Evolutionary conservation across 2,888 invertebrate genomes (phyloP).

Genomic region (Actias luna): DNA sequence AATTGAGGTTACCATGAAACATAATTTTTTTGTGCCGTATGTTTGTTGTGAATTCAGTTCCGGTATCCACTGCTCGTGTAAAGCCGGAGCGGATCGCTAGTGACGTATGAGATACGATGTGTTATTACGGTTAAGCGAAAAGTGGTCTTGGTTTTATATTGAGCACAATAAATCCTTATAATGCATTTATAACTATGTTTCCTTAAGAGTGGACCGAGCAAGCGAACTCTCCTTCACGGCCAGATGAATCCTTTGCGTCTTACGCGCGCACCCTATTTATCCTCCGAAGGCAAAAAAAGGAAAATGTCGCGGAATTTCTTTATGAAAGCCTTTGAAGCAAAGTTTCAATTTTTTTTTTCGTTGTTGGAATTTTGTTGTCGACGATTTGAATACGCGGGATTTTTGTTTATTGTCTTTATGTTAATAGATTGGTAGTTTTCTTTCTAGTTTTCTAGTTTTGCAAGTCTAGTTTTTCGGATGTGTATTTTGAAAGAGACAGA

Average conservation of each 20-base stretch:
- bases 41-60: too few relatives aligned
- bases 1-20: too few relatives aligned
- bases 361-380: not conserved
- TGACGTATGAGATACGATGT: too few relatives aligned
- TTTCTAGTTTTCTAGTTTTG: too few relatives aligned
- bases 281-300: not conserved
- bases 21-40: too few relatives aligned
- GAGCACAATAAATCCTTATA: not conserved
- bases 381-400: not conserved
- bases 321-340: not conserved
- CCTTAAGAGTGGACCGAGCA: not conserved
- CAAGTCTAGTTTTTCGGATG: too few relatives aligned
- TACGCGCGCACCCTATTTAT: constrained; percentile 5
- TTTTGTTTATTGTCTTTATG: too few relatives aligned
- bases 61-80: too few relatives aligned
- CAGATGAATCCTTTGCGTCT: constrained; percentile 7
- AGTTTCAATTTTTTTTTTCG: not conserved
- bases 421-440: too few relatives aligned
- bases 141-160: not conserved
- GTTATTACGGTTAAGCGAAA: not conserved
- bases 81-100: too few relatives aligned
- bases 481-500: too few relatives aligned
- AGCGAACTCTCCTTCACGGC: not conserved
- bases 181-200: constrained; percentile 6
- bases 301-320: constrained; percentile 1